Percentiles rank a stretch among this genome's conserved stretches.
Evolutionary conservation across 1,140 invertebrate species (phyloP).

Genomic region (Trichonephila clavata): DNA sequence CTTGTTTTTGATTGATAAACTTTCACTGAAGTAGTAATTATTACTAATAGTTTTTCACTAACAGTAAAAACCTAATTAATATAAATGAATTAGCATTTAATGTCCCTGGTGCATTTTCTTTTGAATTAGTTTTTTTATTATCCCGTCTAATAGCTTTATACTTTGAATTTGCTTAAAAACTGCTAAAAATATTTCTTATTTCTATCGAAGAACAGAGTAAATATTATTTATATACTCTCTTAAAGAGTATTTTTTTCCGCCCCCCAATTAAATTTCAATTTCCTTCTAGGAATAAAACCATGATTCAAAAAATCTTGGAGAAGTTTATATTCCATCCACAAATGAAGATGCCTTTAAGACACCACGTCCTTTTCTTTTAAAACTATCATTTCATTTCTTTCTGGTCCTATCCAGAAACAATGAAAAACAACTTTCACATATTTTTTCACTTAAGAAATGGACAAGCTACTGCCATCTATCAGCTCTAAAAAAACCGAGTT

Average conservation of each 20-base stretch:
- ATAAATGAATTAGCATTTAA: no score
- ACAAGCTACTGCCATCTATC: constrained; percentile 41
- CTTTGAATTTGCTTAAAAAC: no score
- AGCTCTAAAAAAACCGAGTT: constrained; percentile 16
- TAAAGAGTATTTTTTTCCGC: neutral
- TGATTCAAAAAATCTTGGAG: neutral
- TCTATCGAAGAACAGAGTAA: neutral
- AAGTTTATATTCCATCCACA: constrained; percentile 3
- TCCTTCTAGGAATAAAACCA: neutral
- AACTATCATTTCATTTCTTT: neutral
- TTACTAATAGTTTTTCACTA: no score
- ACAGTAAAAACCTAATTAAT: no score
- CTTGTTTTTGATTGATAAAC: no score
- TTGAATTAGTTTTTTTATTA: neutral
- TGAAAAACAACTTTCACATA: constrained; percentile 42
- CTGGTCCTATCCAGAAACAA: neutral
- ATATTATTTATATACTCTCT: no score
- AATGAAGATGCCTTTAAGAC: neutral
- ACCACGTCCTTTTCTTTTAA: constrained; percentile 24
- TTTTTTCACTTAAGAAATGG: constrained; percentile 45
- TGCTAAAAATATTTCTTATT: neutral
- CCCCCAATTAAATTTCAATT: neutral
- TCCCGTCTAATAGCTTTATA: no score
- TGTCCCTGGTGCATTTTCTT: neutral
- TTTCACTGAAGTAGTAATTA: no score